phyloP scores from a whole-genome alignment of 2,113 vertebrate genomes.

The Falco punctatus region DNA sequence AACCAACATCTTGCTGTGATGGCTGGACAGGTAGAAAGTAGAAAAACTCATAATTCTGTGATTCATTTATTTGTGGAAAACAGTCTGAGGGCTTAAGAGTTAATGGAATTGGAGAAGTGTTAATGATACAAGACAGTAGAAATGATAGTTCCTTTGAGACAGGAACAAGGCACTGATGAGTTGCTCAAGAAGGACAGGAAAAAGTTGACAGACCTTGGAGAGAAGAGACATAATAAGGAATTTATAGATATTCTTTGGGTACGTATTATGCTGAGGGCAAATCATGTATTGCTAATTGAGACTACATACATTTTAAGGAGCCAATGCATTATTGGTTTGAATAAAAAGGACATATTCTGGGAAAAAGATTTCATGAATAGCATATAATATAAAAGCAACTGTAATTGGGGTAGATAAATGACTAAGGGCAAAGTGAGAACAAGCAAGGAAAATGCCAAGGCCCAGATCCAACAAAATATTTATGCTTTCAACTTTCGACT shows the following conservation, averaged over 20 bases:
- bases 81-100: background rate
- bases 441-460: background rate
- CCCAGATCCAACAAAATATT: slow-evolving; percentile 12
- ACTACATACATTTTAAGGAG: background rate
- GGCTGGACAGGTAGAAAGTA: background rate
- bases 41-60: background rate
- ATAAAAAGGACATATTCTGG: background rate
- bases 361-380: background rate
- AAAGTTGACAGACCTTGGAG: background rate
- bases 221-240: background rate
- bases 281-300: background rate
- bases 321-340: background rate
- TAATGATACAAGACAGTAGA: background rate
- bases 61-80: background rate
- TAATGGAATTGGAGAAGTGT: background rate
- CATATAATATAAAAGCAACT: background rate
- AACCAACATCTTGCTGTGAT: background rate
- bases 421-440: slow-evolving; percentile 27
- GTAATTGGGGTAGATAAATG: background rate
- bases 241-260: background rate
- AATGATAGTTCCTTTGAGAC: background rate
- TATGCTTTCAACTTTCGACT: slow-evolving; percentile 23
- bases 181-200: background rate
- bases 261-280: background rate
- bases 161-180: background rate